A percentile compares a stretch with the other conserved stretches of the same genome.
phyloP scores from a whole-genome alignment of 1,140 invertebrate species.

The Drosophila aff. region DNA sequence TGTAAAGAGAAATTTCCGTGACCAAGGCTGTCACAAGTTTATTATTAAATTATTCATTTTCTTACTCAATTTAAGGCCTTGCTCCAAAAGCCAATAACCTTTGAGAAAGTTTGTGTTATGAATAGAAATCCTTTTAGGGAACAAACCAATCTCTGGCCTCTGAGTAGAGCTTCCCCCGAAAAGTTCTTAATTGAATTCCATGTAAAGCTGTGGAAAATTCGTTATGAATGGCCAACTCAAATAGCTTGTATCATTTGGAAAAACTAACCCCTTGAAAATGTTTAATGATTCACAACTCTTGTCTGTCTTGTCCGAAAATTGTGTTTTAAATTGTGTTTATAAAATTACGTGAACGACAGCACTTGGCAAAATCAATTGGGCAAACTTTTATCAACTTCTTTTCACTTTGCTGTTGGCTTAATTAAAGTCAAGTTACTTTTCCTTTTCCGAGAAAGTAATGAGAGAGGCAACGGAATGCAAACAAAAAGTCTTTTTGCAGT shows the following conservation, averaged over 20 bases:
- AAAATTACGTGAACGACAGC: conserved; percentile 20
- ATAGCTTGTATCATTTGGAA: conserved; percentile 51
- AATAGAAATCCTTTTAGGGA: conserved; percentile 27
- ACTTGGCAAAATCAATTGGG: conserved; percentile 37
- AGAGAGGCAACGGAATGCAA: conserved; percentile 50
- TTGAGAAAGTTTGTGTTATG: conserved; percentile 30
- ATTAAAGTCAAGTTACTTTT: conserved; percentile 59
- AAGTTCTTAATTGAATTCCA: conserved; percentile 79
- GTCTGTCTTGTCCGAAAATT: conserved; percentile 28
- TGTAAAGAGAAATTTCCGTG: conserved; percentile 40
- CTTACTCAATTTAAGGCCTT: conserved; percentile 10
- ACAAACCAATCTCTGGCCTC: conserved; percentile 52
- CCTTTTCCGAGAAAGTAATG: conserved; percentile 10
- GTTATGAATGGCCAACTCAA: conserved; percentile 69
- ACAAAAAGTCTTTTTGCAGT: conserved; percentile 42
- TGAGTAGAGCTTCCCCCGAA: conserved; percentile 30
- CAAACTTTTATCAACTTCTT: conserved; percentile 23
- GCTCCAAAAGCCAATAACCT: conserved; percentile 12
- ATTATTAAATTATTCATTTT: conserved; percentile 51
- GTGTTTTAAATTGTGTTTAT: conserved; percentile 55
- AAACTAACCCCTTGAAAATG: conserved; percentile 43
- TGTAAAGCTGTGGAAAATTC: conserved; percentile 63
- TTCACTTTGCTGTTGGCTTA: conserved; percentile 25
- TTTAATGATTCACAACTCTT: conserved; percentile 39
- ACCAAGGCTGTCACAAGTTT: conserved; percentile 62